These are phyloP conservation scores for Anagyrus pseudococci DNA, from an alignment of 2,888 invertebrate genomes.

Conservation along the genomic window DNA sequence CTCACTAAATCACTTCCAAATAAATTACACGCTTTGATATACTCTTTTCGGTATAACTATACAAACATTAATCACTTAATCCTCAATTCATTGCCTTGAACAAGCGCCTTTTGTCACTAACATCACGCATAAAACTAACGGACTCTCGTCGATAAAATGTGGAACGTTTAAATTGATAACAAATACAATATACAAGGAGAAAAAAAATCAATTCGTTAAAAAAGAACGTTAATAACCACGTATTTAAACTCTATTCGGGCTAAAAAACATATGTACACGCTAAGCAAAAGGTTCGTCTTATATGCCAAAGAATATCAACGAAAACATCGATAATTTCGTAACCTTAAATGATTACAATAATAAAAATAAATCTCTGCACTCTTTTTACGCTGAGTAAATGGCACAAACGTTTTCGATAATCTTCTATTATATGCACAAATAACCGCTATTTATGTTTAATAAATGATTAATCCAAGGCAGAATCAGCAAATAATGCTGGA, in stretches of 20 bases:
- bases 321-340: constrained; percentile 24
- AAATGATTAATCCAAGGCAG: too few species aligned
- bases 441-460: too few species aligned
- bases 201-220: constrained; percentile 17
- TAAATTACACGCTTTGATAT: too few species aligned
- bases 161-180: constrained; percentile 29
- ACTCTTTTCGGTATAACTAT: too few species aligned
- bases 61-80: too few species aligned
- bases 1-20: too few species aligned
- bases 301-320: constrained; percentile 24
- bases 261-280: constrained; percentile 31
- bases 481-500: too few species aligned
- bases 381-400: constrained; percentile 36
- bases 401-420: constrained; percentile 30
- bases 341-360: constrained; percentile 18
- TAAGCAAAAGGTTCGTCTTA: constrained; percentile 14
- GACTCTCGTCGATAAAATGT: constrained; percentile 17
- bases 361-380: constrained; percentile 37
- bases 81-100: constrained; percentile 21
- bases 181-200: constrained; percentile 23
- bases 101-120: constrained; percentile 12
- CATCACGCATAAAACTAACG: constrained; percentile 25
- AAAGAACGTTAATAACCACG: constrained; percentile 10
- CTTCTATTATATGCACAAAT: constrained; percentile 1
- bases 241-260: constrained; percentile 6